Evolutionary conservation across 2,888 invertebrate genomes (phyloP), one percentile per base, ranked within the genome.

Genomic region (Blastobasis lacticolella): DNA sequence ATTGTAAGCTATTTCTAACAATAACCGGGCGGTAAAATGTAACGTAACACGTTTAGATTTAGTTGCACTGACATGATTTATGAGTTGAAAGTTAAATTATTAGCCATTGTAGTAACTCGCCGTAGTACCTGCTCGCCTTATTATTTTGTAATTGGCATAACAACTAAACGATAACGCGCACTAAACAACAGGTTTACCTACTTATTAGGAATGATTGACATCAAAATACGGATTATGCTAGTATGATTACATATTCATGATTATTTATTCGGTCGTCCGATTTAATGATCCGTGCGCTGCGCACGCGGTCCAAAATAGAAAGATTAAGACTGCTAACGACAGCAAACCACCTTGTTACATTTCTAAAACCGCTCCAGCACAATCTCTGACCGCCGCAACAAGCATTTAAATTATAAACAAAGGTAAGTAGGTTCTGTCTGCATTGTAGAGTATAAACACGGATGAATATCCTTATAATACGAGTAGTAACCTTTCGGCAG

Each of bases 321-420:
- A 71, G 72, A 76, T 74, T 75, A 73, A 67, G 68, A 59, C 58
- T 63, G 65, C 55, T 56, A 36, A 43, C 37, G 42, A 23, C 43
- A 61, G 65, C 60, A 46, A 69, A 67, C 71, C 64, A 71, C 77
- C 79, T 78, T 69, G 78, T 72, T 72, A 76, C 73, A 74, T 67
- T 74, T 60, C 60, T 65, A 63, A 40, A n/a, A 51, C 46, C 51
- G 47, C 41, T 58, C 58, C 59, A 40, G 49, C 51, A 37, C 53
- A 56, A 55, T 55, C 50, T 55, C 45, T 49, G 23, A 23, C 23
- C 23, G 45, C 46, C 53, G 56, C 57, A 52, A 37, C n/a, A 41
- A 41, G 44, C 10, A 10, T 44, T 9, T 44, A 8, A 10, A n/a
- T 10, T 9, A n/a, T 5, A 44, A 44, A 10, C 6, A 44, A 10